Percentiles rank a stretch among this genome's conserved stretches.
Evolutionary conservation across 2,113 vertebrate species (phyloP).

Genomic region (Elephas maximus): DNA sequence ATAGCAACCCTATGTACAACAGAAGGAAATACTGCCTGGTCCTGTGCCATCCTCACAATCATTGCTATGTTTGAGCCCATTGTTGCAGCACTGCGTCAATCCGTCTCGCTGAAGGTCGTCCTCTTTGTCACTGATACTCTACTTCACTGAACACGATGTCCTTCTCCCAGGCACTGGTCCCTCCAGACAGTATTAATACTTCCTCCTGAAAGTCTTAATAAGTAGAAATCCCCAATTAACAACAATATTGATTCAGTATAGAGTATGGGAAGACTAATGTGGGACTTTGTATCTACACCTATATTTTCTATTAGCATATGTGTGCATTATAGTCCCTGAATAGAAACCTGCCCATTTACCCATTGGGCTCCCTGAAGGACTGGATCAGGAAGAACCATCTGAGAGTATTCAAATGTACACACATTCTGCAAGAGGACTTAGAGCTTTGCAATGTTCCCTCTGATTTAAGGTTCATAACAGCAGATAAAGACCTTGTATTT

Average conservation of each 20-base stretch:
- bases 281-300: background rate
- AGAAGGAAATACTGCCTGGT: no score
- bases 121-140: no score
- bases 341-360: background rate
- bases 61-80: no score
- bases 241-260: background rate
- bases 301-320: background rate
- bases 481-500: background rate
- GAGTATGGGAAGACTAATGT: background rate
- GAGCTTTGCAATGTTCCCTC: background rate
- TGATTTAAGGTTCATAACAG: background rate
- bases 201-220: background rate
- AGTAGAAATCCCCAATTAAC: background rate
- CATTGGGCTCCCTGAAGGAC: background rate
- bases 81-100: no score
- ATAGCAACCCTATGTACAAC: no score
- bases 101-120: no score
- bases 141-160: no score
- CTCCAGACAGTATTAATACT: no score
- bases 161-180: no score
- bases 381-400: background rate
- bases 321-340: background rate
- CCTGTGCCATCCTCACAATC: no score
- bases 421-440: background rate
- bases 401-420: background rate